These are phyloP conservation scores for Euwallacea fornicatus DNA, from an alignment of 1,140 invertebrate species.

Conservation along the genomic window DNA sequence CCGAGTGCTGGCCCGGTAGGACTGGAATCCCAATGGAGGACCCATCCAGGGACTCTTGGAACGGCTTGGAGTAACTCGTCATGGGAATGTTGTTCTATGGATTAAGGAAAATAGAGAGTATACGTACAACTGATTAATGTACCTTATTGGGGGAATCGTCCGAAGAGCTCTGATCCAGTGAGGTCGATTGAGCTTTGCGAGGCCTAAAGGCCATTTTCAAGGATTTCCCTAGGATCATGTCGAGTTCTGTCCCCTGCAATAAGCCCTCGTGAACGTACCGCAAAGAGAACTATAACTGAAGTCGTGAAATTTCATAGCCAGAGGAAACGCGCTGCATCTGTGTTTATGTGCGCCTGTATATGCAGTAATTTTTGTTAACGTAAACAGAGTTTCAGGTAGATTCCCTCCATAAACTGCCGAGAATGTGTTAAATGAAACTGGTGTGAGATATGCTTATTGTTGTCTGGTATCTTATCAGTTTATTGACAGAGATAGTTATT, in stretches of 20 bases:
- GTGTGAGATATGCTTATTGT: too few species aligned
- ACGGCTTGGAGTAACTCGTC: slow-evolving; percentile 2
- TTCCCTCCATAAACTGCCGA: neutral
- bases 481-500: too few species aligned
- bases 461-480: too few species aligned
- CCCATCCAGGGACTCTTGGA: neutral
- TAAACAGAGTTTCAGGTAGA: slow-evolving; percentile 6
- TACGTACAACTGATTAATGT: neutral
- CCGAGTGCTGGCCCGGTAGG: slow-evolving; percentile 49
- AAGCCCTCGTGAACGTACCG: neutral
- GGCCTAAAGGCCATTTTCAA: slow-evolving; percentile 27
- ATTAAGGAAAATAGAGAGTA: neutral
- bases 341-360: slow-evolving; percentile 6
- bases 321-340: slow-evolving; percentile 10
- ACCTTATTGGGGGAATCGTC: neutral
- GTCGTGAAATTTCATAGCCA: neutral
- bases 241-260: slow-evolving; percentile 22
- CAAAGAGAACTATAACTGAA: neutral
- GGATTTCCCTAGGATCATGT: slow-evolving; percentile 31
- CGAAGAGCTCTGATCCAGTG: neutral
- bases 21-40: slow-evolving; percentile 35
- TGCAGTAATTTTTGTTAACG: slow-evolving; percentile 9
- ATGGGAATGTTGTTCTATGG: slow-evolving; percentile 8
- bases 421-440: neutral
- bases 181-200: neutral